Conservation (phyloP, 2,888 invertebrate genomes). For the Thera obeliscata region DNA sequence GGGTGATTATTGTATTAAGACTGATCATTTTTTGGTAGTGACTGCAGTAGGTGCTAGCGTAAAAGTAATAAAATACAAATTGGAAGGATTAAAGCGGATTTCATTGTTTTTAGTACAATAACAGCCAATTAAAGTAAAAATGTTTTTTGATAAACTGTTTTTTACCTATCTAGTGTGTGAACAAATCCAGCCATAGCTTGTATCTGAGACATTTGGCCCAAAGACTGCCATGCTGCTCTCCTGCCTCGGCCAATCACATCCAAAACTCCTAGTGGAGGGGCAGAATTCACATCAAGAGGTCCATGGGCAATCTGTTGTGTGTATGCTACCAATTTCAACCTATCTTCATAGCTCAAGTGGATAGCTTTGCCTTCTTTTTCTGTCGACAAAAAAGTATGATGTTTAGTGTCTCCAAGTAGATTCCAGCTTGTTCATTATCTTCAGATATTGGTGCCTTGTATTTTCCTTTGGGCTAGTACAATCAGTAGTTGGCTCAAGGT, state of each 20-base stretch:
- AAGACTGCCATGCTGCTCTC: conserved; percentile 95
- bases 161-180: conserved; percentile 89
- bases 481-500: not conserved
- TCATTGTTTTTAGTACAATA: conserved; percentile 4
- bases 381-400: conserved; percentile 61
- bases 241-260: conserved; percentile 98
- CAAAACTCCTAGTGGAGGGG: conserved; percentile 94
- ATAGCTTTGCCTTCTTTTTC: conserved; percentile 99
- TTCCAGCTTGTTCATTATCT: not conserved
- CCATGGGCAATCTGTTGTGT: conserved; percentile 96
- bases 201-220: conserved; percentile 93
- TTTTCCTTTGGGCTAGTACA: not conserved
- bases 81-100: not conserved
- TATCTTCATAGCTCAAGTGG: conserved; percentile 96
- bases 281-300: conserved; percentile 88
- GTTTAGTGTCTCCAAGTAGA: not conserved
- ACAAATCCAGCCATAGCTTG: conserved; percentile 97
- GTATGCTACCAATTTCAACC: conserved; percentile 94
- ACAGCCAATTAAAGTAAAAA: not conserved
- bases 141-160: not conserved
- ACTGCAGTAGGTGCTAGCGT: not conserved
- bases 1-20: conserved; percentile 7
- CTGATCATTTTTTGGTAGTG: conserved; percentile 1
- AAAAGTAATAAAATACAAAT: not conserved
- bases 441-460: not conserved